Evolutionary conservation across 2,113 vertebrate species (phyloP).

Genomic region (Phalacrocorax carbo): DNA sequence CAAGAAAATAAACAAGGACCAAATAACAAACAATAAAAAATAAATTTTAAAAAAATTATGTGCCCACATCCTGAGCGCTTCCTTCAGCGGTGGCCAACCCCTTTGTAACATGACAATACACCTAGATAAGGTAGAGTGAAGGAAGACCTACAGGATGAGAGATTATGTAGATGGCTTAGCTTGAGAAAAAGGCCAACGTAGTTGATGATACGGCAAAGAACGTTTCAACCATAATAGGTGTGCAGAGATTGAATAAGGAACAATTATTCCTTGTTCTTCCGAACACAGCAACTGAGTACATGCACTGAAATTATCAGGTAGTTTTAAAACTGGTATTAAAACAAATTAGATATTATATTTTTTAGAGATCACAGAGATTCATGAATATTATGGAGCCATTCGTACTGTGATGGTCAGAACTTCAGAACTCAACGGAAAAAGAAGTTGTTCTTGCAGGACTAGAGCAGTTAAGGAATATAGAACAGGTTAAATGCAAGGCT

Average conservation of each 20-base stretch:
- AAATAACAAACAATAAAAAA: background rate
- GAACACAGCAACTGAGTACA: background rate
- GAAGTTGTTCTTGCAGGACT: background rate
- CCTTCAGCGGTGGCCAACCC: background rate
- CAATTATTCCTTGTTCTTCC: background rate
- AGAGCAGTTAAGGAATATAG: background rate
- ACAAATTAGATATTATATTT: background rate
- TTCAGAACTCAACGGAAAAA: too few species aligned
- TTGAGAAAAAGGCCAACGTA: fast-evolving
- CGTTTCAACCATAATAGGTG: background rate
- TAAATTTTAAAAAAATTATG: background rate
- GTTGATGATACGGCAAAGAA: fast-evolving
- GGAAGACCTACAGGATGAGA: background rate
- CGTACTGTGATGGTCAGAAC: fast-evolving
- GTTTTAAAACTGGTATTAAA: background rate
- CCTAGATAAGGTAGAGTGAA: fast-evolving
- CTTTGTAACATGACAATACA: background rate
- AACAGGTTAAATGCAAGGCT: too few species aligned
- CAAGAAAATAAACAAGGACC: background rate
- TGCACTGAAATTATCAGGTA: background rate
- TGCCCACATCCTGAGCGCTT: background rate
- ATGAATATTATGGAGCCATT: background rate
- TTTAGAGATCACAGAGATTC: background rate
- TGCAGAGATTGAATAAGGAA: background rate
- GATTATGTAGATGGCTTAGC: fast-evolving